These are phyloP conservation scores for Scartelaos histophorus DNA, from an alignment of 2,113 vertebrate species.

Conservation along the genomic window DNA sequence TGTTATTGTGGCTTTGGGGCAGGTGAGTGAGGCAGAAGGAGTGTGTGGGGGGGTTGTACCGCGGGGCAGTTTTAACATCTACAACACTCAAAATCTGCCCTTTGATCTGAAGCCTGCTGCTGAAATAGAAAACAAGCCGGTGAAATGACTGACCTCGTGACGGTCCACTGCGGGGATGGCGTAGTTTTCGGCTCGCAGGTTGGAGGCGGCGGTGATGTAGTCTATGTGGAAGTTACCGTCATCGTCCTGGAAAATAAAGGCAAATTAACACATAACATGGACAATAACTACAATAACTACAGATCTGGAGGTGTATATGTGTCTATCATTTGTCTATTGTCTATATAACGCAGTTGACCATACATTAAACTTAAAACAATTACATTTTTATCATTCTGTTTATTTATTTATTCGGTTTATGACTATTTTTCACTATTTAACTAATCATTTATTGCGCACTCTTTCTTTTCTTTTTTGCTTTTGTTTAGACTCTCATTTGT, in stretches of 20 bases:
- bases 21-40: constrained; percentile 58
- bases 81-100: neutral
- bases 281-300: constrained; percentile 4
- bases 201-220: constrained; percentile 84
- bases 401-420: too few relatives aligned
- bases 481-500: too few relatives aligned
- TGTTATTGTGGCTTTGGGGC: constrained; percentile 54
- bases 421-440: too few relatives aligned
- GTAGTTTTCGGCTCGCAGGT: constrained; percentile 87
- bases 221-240: constrained; percentile 82
- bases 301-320: neutral
- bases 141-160: constrained; percentile 68
- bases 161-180: constrained; percentile 77
- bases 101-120: constrained; percentile 7
- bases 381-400: too few relatives aligned
- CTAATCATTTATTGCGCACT: too few relatives aligned
- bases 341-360: too few relatives aligned
- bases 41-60: constrained; percentile 19
- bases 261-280: neutral
- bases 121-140: neutral
- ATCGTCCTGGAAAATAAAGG: constrained; percentile 76
- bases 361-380: too few relatives aligned
- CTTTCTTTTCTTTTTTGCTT: too few relatives aligned
- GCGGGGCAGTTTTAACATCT: constrained; percentile 9
- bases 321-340: too few relatives aligned